Evolutionary conservation across 2,113 vertebrate genomes (phyloP).

Genomic region (Microtus oregoni): DNA sequence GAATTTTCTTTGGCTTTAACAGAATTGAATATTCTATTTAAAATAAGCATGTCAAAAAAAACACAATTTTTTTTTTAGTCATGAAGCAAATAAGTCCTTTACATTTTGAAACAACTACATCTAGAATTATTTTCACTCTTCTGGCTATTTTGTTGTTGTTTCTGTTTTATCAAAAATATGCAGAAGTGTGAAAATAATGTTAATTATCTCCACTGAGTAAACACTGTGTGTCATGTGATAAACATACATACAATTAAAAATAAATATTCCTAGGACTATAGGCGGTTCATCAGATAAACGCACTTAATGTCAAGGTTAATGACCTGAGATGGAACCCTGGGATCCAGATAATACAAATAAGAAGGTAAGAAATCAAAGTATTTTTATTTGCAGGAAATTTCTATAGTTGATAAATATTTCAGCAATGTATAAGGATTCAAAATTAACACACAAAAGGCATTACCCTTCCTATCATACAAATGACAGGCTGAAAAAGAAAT

Average conservation of each 20-base stretch:
- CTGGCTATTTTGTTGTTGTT: neutral
- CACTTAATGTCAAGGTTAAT: neutral
- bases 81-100: conserved; percentile 11
- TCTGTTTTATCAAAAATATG: neutral
- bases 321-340: neutral
- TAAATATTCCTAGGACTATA: neutral
- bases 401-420: neutral
- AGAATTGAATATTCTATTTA: neutral
- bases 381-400: neutral
- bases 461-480: neutral
- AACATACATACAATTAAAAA: neutral
- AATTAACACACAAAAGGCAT: neutral
- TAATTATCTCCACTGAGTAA: neutral
- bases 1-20: conserved; percentile 45
- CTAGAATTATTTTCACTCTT: neutral
- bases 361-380: neutral
- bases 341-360: too few species aligned
- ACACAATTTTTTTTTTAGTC: conserved; percentile 22
- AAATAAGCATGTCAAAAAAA: conserved; percentile 61
- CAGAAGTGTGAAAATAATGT: neutral
- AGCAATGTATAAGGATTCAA: neutral
- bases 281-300: neutral
- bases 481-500: neutral
- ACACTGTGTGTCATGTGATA: neutral
- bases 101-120: conserved; percentile 2